These are phyloP conservation scores for Podabrus alpinus DNA, from an alignment of 2,888 invertebrate species.

Conservation along the genomic window DNA sequence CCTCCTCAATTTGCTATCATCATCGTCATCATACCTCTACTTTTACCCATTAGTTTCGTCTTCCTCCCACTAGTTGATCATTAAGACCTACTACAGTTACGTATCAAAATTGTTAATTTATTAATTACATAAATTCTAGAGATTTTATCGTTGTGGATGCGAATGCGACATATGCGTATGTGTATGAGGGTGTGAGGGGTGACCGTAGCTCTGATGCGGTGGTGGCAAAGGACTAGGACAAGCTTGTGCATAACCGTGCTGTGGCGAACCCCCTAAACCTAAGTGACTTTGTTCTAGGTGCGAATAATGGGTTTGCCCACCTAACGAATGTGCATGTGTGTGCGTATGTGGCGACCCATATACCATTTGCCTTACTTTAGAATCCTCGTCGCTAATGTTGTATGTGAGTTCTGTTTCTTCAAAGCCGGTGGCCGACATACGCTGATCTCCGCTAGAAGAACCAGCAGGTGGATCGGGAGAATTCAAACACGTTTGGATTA, in stretches of 20 bases:
- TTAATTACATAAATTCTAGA: conserved; percentile 14
- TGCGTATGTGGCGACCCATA: conserved; percentile 70
- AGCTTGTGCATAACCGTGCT: conserved; percentile 64
- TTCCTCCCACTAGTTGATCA: neutral
- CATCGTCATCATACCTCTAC: neutral
- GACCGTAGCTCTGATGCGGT: conserved; percentile 61
- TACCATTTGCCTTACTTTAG: conserved; percentile 97
- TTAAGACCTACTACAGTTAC: conserved; percentile 12
- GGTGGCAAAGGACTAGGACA: conserved; percentile 77
- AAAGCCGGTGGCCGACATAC: conserved; percentile 98
- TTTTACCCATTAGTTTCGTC: neutral
- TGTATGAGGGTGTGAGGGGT: conserved; percentile 68
- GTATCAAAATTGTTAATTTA: conserved; percentile 16
- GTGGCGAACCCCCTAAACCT: conserved; percentile 54
- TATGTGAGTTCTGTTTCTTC: conserved; percentile 98
- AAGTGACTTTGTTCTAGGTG: conserved; percentile 52
- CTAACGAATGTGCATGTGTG: conserved; percentile 66
- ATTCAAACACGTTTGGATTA: conserved; percentile 98
- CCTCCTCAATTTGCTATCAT: neutral
- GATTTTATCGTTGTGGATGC: conserved; percentile 79
- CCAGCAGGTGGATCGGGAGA: conserved; percentile 88
- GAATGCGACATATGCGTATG: conserved; percentile 72
- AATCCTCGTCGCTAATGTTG: conserved; percentile 92
- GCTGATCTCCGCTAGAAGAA: conserved; percentile 78
- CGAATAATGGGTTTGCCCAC: conserved; percentile 52